A percentile compares a stretch with the other conserved stretches of the same genome.
Evolutionary conservation across 2,113 vertebrate species (phyloP).

Genomic region (Tiliqua scincoides): DNA sequence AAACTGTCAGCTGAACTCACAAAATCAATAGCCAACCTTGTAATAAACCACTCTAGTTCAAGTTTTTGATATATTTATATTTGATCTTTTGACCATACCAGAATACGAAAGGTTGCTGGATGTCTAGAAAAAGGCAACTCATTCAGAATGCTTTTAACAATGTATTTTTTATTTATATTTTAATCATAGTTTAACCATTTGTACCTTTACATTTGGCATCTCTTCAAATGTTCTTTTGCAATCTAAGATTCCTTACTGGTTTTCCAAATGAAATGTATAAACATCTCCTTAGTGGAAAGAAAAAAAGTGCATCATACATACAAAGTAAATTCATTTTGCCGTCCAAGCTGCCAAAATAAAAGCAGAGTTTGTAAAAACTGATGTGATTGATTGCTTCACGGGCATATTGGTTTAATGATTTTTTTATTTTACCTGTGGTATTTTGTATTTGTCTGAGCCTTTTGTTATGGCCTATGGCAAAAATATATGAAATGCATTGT

Average conservation of each 20-base stretch:
- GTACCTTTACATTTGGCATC: not conserved
- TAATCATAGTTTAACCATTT: not conserved
- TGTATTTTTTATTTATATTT: not conserved
- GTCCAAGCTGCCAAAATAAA: not conserved
- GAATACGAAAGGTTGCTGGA: not conserved
- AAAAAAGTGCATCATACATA: not conserved
- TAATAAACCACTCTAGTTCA: not conserved
- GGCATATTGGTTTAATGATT: constrained; percentile 4
- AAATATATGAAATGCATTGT: not conserved
- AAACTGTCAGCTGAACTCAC: not conserved
- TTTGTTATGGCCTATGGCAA: constrained; percentile 25
- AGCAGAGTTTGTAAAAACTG: constrained; percentile 19
- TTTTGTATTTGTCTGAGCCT: constrained; percentile 1
- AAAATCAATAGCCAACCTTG: constrained; percentile 27
- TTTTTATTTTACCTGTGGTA: constrained; percentile 23
- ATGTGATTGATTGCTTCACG: constrained; percentile 13
- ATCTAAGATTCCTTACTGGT: not conserved
- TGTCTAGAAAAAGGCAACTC: not conserved
- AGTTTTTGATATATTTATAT: constrained; percentile 19
- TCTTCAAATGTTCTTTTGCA: not conserved
- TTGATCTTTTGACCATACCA: not conserved
- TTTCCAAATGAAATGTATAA: not conserved
- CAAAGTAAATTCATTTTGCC: not conserved
- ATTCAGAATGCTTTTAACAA: not conserved
- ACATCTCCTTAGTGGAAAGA: not conserved